A percentile compares a stretch with the other conserved stretches of the same genome.
These are phyloP conservation scores for Drosophila kohkoa DNA, from an alignment of 1,140 invertebrate species.

Conservation along the genomic window DNA sequence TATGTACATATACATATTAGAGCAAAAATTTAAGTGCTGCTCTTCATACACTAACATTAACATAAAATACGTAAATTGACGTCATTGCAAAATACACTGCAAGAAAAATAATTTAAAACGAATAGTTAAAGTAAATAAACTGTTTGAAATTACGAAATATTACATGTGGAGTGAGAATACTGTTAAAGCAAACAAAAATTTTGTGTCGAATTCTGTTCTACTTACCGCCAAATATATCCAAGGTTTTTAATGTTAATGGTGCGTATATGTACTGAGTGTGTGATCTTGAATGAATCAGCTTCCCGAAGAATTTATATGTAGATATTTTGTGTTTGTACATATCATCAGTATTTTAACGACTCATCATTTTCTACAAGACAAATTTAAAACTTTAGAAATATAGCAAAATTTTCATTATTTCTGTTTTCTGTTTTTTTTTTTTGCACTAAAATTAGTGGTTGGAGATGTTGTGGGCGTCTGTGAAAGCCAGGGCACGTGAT, in stretches of 20 bases:
- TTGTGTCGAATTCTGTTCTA: slow-evolving; percentile 61
- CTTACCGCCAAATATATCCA: slow-evolving; percentile 45
- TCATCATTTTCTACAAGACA: slow-evolving; percentile 49
- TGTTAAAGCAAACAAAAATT: slow-evolving; percentile 34
- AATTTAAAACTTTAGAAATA: slow-evolving; percentile 53
- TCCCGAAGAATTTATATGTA: slow-evolving; percentile 15
- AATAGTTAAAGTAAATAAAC: slow-evolving; percentile 64
- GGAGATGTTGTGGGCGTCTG: slow-evolving; percentile 52
- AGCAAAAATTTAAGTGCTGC: slow-evolving; percentile 45
- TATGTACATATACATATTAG: slow-evolving; percentile 17
- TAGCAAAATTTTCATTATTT: slow-evolving; percentile 54
- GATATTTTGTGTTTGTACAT: slow-evolving; percentile 13
- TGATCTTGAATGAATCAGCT: slow-evolving; percentile 73
- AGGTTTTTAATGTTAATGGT: slow-evolving; percentile 76
- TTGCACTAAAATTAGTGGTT: slow-evolving; percentile 30
- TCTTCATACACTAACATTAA: slow-evolving; percentile 52
- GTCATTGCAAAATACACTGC: slow-evolving; percentile 69
- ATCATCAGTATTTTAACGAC: slow-evolving; percentile 43
- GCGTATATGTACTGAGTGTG: slow-evolving; percentile 51
- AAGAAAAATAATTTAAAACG: slow-evolving; percentile 46
- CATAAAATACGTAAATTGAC: slow-evolving; percentile 58
- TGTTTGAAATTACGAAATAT: slow-evolving; percentile 23
- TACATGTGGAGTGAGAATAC: slow-evolving; percentile 56
- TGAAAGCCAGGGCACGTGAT: slow-evolving; percentile 65
- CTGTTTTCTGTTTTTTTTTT: neutral